phyloP scores from a whole-genome alignment of 2,888 invertebrate genomes.

The Callyntrura sp. region DNA sequence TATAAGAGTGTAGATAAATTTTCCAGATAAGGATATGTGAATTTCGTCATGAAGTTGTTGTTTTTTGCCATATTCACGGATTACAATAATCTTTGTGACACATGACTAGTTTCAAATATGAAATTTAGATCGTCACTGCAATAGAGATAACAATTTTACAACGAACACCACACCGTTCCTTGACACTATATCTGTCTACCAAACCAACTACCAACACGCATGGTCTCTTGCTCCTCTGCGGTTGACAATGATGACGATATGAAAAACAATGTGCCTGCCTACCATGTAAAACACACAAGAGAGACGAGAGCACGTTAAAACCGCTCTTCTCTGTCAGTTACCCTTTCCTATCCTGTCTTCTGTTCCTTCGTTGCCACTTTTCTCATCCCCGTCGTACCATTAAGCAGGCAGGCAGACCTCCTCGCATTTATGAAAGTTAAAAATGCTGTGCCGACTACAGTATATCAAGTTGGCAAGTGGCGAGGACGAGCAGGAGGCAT shows the following conservation, averaged over 20 bases:
- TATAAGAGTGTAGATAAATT: neutral
- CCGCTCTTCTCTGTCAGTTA: slow-evolving; percentile 61
- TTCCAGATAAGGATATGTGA: slow-evolving; percentile 21
- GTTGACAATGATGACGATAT: neutral
- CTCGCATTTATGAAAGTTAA: slow-evolving; percentile 6
- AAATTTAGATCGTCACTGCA: slow-evolving; percentile 21
- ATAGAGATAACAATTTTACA: neutral
- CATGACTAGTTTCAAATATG: slow-evolving; percentile 37
- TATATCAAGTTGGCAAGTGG: slow-evolving; percentile 64
- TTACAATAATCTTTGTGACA: slow-evolving; percentile 36
- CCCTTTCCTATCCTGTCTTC: slow-evolving; percentile 38
- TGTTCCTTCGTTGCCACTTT: slow-evolving; percentile 13
- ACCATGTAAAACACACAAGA: slow-evolving; percentile 54
- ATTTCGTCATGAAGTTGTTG: slow-evolving; percentile 12
- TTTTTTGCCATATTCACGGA: slow-evolving; percentile 23
- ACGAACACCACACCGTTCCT: neutral
- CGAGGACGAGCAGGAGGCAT: slow-evolving; percentile 10
- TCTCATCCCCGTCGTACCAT: slow-evolving; percentile 11
- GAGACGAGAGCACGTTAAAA: slow-evolving; percentile 62
- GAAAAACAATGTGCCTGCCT: slow-evolving; percentile 29
- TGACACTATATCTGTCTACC: slow-evolving; percentile 4
- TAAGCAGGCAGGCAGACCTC: neutral
- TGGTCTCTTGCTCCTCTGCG: neutral
- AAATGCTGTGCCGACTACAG: slow-evolving; percentile 57
- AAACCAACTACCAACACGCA: slow-evolving; percentile 39